Evolutionary conservation across 2,113 vertebrate species (phyloP).

Genomic region (Hemiscyllium ocellatum): DNA sequence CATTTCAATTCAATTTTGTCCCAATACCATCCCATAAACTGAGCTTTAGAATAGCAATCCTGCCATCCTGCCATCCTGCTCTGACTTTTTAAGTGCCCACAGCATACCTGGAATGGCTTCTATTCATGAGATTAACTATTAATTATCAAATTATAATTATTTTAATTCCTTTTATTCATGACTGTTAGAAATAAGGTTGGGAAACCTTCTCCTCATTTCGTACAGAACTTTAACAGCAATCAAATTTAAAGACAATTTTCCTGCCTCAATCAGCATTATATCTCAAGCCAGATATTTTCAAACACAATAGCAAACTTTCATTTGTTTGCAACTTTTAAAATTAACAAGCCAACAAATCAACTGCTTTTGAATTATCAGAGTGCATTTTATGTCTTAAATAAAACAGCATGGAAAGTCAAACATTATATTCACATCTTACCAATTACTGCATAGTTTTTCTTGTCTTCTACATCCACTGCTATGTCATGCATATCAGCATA

Average conservation of each 20-base stretch:
- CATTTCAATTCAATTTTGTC: too few relatives aligned
- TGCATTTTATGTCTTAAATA: not conserved
- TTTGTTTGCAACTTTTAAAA: conserved; percentile 2
- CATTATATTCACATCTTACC: conserved; percentile 57
- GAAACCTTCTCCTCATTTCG: not conserved
- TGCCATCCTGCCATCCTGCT: not conserved
- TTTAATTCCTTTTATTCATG: not conserved
- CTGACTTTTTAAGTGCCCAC: not conserved
- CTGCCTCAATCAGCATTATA: not conserved
- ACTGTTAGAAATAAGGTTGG: not conserved
- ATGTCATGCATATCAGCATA: conserved; percentile 79
- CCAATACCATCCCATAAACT: not conserved
- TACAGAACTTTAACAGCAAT: not conserved
- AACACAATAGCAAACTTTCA: not conserved
- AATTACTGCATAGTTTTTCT: conserved; percentile 68
- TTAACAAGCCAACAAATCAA: not conserved
- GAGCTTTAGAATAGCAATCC: not conserved
- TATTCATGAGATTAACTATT: not conserved
- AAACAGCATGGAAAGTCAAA: not conserved
- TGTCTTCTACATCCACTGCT: conserved; percentile 66
- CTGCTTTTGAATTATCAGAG: not conserved
- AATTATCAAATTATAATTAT: not conserved
- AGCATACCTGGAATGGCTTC: not conserved
- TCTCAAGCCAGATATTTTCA: not conserved
- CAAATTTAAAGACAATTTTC: not conserved